phyloP scores from a whole-genome alignment of 2,888 invertebrate genomes.

The Drosophila kanekoi region DNA sequence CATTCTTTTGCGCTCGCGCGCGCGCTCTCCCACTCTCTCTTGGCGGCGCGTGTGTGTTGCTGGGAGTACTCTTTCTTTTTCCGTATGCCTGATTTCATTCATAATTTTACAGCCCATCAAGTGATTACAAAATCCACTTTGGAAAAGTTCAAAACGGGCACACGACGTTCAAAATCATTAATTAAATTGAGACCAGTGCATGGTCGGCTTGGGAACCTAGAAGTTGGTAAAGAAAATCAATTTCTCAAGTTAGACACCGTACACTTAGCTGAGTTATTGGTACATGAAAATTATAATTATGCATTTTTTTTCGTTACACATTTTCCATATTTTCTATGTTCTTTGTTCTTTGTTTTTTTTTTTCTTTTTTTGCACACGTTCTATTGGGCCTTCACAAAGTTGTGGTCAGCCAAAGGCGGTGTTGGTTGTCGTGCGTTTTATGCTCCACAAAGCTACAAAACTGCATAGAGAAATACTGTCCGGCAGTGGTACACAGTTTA shows the following conservation, averaged over 20 bases:
- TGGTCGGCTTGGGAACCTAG: slow-evolving; percentile 39
- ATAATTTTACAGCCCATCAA: slow-evolving; percentile 58
- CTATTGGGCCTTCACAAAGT: slow-evolving; percentile 23
- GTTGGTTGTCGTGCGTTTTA: slow-evolving; percentile 71
- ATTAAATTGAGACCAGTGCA: slow-evolving; percentile 76
- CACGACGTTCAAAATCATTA: slow-evolving; percentile 71
- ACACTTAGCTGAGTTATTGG: slow-evolving; percentile 75
- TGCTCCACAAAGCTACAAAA: slow-evolving; percentile 72
- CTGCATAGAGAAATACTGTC: slow-evolving; percentile 52
- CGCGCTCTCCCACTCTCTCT: slow-evolving; percentile 29
- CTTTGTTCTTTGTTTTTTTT: slow-evolving; percentile 10
- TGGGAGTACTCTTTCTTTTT: slow-evolving; percentile 30
- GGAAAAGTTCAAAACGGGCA: slow-evolving; percentile 68
- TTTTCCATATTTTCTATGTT: slow-evolving; percentile 25
- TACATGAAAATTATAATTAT: slow-evolving; percentile 77
- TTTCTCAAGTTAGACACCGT: slow-evolving; percentile 65
- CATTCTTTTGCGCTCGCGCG: slow-evolving; percentile 14
- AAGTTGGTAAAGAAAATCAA: slow-evolving; percentile 64
- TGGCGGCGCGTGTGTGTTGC: neutral
- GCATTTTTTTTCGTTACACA: slow-evolving; percentile 35
- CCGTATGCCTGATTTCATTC: slow-evolving; percentile 69
- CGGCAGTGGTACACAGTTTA: slow-evolving; percentile 59
- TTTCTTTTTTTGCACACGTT: slow-evolving; percentile 36
- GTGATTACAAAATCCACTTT: slow-evolving; percentile 71
- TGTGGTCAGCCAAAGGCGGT: slow-evolving; percentile 56